phyloP scores from a whole-genome alignment of 1,140 invertebrate genomes.

The Drosophila elegans region DNA sequence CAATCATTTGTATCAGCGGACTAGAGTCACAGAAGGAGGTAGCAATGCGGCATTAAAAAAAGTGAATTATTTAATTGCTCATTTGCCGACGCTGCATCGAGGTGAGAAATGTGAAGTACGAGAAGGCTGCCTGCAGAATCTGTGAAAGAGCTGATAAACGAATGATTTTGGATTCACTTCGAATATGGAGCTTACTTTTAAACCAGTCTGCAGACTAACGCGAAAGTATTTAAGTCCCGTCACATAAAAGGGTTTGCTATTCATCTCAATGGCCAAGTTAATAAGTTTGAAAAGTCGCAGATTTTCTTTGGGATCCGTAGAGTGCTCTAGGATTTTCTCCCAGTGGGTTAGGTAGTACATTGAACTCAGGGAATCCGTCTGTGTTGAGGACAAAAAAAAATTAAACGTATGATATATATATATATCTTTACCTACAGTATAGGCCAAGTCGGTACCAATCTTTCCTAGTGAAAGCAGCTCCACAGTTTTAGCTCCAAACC shows the following conservation, averaged over 20 bases:
- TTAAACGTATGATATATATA: too few relatives aligned
- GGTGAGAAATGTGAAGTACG: constrained; percentile 66
- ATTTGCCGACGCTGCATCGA: constrained; percentile 63
- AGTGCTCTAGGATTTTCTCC: constrained; percentile 63
- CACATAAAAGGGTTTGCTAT: constrained; percentile 65
- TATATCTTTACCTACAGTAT: constrained; percentile 26
- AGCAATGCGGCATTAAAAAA: constrained; percentile 53
- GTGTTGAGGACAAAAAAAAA: background rate
- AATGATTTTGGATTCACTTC: background rate
- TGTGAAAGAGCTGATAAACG: constrained; percentile 15
- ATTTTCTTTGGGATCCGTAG: constrained; percentile 58
- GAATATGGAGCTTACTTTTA: constrained; percentile 44
- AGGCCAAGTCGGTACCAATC: constrained; percentile 54
- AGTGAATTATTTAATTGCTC: constrained; percentile 61
- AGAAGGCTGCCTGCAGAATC: constrained; percentile 64
- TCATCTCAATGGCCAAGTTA: constrained; percentile 64
- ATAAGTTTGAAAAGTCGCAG: constrained; percentile 65
- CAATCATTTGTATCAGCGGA: constrained; percentile 67
- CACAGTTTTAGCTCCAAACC: constrained; percentile 66
- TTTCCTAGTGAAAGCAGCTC: constrained; percentile 57
- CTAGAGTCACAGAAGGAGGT: constrained; percentile 22
- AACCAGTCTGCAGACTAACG: constrained; percentile 61
- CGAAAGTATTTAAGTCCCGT: constrained; percentile 72
- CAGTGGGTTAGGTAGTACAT: constrained; percentile 68
- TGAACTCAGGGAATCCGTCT: constrained; percentile 64